A percentile compares a stretch with the other conserved stretches of the same genome.
Conservation (phyloP, 2,113 vertebrate genomes). For the Nicator chloris region DNA sequence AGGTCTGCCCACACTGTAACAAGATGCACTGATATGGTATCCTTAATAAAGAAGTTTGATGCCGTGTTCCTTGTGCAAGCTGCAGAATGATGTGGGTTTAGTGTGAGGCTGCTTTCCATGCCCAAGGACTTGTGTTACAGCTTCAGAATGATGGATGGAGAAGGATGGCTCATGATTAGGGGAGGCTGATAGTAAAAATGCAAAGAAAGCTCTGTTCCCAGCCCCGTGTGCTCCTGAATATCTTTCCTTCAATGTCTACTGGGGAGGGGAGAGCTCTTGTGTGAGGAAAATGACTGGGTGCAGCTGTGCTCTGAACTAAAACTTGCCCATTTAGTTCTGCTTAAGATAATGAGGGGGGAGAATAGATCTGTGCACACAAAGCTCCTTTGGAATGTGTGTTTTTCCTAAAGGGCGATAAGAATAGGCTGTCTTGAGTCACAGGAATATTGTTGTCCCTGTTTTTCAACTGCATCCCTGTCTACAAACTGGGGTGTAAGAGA, state of each 20-base stretch:
- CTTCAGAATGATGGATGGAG: not conserved
- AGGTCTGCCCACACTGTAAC: not conserved
- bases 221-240: not conserved
- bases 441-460: not conserved
- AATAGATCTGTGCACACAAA: not conserved
- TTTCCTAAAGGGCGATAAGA: not conserved
- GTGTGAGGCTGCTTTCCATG: not conserved
- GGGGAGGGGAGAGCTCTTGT: not conserved
- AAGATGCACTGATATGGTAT: not conserved
- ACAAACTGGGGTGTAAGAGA: not conserved
- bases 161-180: not conserved
- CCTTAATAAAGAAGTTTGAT: not conserved
- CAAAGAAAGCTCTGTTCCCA: not conserved
- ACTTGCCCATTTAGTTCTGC: not conserved
- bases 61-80: not conserved
- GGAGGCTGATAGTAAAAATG: not conserved
- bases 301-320: not conserved
- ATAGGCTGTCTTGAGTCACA: not conserved
- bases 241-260: not conserved
- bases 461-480: not conserved
- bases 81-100: not conserved
- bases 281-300: not conserved
- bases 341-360: not conserved
- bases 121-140: not conserved
- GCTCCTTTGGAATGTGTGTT: not conserved